Evolutionary conservation across 2,888 invertebrate species (phyloP), one percentile per base, ranked within the genome.

Genomic region (Drosophila emarginata): DNA sequence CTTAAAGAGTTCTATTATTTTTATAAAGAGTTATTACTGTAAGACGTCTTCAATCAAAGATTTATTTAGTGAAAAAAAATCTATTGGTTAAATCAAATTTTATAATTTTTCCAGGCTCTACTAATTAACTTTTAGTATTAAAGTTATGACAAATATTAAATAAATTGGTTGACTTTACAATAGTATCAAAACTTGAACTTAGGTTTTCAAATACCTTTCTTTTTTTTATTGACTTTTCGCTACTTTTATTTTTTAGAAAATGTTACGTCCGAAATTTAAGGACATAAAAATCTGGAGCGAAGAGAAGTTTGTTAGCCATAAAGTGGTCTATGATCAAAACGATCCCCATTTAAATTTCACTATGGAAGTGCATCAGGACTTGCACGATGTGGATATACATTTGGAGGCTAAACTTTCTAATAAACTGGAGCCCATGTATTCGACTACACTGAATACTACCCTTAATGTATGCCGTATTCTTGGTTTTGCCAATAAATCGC

Each of bases 271-370:
- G 36, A 89, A 87, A 66, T 87, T 90, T 32, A 90, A 89, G 37
- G 88, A 89, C 0, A 72, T 83, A 2, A 87, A 88, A 14, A n/a
- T 88, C 0, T 91, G 91, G 91, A 89, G 87, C 64, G 91, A 91
- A 23, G 89, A 90, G 28, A 84, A 83, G 51, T 67, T 80, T 51
- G 52, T 90, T 1, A 82, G 80, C 26, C 91, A 89, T 65, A 78
- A 79, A 23, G 69, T 90, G 3, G 71, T 77, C n/a, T 85, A 87
- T 45, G 91, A 91, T 64, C 57, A 73, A 39, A 61, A 60, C 2
- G 91, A 90, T 77, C 91, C 91, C 0, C 90, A 91, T 63, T 59
- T 91, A 15, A 91, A 91, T 68, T 76, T 88, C n/a, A 85, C 89
- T 0, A 61, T 90, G 18, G 83, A 88, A n/a, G 86, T 91, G 0